Evolutionary conservation across 2,888 invertebrate genomes (phyloP), one percentile per base, ranked within the genome.

Genomic region (Caenorhabditis japonica): DNA sequence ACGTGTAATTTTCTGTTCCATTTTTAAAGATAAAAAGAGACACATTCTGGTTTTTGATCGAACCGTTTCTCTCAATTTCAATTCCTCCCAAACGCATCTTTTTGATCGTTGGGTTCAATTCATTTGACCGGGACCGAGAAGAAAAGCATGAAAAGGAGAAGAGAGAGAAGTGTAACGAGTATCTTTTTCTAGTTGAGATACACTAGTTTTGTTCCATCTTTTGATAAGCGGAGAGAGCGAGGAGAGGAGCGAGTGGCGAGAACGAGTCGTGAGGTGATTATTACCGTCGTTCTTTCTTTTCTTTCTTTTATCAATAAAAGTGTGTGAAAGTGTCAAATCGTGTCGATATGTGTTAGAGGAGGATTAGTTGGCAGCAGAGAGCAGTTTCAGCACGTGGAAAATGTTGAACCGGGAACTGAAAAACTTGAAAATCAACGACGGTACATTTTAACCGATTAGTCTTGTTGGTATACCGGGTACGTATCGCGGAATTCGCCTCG

Each of bases 31-130:
- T 19, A 33, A 38, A 3, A 38, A 13, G 23, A 27, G 51, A 49
- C 44, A 58, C 51, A 33, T 66, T 66, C 43, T 66, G 56, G 58
- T 66, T 52, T 51, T 58, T 58, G 56, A 58, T 66, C 66, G 51
- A 27, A 34, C 8, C 15, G 25, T 7, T 39, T 23, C 38, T 38
- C 30, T 34, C 33, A 17, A 17, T 30, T 17, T 44, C 21, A 10
- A 13, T 52, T n/a, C n/a, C n/a, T n/a, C n/a, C n/a, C n/a, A n/a
- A n/a, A n/a, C n/a, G n/a, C n/a, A 23, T 53, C 62, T 53, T 62
- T 62, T 62, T 62, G 52, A 53, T 62, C 53, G 52, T 30, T 10
- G 30, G 30, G 30, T 30, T 30, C 30, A 30, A 10, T 30, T 30
- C n/a, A n/a, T 30, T 30, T 10, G 10, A 30, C 10, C 30, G 10